These are phyloP conservation scores for Himalopsyche tibetana DNA, from an alignment of 2,888 invertebrate genomes.

Conservation along the genomic window DNA sequence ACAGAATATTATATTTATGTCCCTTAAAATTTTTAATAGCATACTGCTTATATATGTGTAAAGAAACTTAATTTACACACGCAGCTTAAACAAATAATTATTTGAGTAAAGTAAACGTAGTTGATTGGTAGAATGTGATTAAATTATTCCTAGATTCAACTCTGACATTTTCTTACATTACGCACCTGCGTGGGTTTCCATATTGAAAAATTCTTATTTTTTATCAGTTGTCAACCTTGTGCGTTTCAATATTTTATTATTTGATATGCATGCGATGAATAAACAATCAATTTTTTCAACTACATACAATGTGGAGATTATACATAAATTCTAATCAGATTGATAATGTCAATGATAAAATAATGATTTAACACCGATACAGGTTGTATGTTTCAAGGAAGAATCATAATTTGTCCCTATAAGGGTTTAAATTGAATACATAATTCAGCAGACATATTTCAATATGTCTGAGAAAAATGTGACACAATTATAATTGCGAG, in stretches of 20 bases:
- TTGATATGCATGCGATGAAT: conserved; percentile 51
- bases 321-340: conserved; percentile 39
- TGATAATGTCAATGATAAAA: conserved; percentile 31
- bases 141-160: neutral
- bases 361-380: conserved; percentile 31
- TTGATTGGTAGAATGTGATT: neutral
- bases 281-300: conserved; percentile 41
- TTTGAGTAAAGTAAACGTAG: no score
- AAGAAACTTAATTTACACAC: no score
- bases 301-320: conserved; percentile 42
- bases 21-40: no score
- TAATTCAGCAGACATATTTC: neutral
- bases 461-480: conserved; percentile 17
- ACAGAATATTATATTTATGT: no score
- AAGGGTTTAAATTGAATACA: conserved; percentile 17
- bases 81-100: no score
- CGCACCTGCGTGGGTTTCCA: conserved; percentile 43
- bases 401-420: conserved; percentile 9
- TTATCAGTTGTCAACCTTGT: conserved; percentile 55
- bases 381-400: conserved; percentile 13
- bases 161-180: conserved; percentile 45
- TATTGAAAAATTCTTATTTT: conserved; percentile 32
- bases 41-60: no score
- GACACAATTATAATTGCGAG: neutral
- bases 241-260: conserved; percentile 48